phyloP scores from a whole-genome alignment of 2,888 invertebrate genomes.

The Dexiosoma caninum region DNA sequence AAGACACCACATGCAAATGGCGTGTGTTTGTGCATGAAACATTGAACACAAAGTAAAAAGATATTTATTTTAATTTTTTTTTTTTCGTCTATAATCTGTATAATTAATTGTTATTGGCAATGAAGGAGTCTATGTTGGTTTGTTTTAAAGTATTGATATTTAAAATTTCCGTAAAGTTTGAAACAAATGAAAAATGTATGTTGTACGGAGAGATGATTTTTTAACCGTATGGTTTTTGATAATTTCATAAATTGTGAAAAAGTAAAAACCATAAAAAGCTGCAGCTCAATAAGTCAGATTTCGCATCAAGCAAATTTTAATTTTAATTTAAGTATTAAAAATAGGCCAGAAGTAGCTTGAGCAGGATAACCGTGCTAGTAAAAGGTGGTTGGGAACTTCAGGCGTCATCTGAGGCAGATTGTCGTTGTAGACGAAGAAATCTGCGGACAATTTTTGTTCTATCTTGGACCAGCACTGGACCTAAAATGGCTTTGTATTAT shows the following conservation, averaged over 20 bases:
- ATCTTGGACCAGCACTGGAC: too few species aligned
- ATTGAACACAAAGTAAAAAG: constrained; percentile 8
- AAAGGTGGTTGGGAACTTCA: too few species aligned
- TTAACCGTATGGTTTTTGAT: not conserved
- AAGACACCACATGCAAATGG: constrained; percentile 10
- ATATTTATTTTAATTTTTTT: not conserved
- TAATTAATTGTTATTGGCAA: constrained; percentile 56
- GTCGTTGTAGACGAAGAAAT: too few species aligned
- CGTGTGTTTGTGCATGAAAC: not conserved
- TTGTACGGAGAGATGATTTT: not conserved
- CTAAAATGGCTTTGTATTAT: too few species aligned
- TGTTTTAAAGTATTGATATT: constrained; percentile 1
- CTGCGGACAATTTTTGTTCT: too few species aligned
- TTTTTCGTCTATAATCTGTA: constrained; percentile 15
- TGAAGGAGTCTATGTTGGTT: constrained; percentile 35
- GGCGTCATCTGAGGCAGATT: too few species aligned
- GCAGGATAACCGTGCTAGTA: too few species aligned
- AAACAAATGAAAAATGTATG: not conserved
- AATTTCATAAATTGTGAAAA: not conserved
- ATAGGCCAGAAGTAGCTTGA: too few species aligned
- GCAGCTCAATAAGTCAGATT: too few species aligned
- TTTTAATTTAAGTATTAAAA: too few species aligned
- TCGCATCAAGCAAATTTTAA: too few species aligned
- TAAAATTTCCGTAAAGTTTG: not conserved
- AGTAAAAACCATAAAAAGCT: too few species aligned